phyloP scores from a whole-genome alignment of 1,140 invertebrate species.

The Dendroctonus ponderosae region DNA sequence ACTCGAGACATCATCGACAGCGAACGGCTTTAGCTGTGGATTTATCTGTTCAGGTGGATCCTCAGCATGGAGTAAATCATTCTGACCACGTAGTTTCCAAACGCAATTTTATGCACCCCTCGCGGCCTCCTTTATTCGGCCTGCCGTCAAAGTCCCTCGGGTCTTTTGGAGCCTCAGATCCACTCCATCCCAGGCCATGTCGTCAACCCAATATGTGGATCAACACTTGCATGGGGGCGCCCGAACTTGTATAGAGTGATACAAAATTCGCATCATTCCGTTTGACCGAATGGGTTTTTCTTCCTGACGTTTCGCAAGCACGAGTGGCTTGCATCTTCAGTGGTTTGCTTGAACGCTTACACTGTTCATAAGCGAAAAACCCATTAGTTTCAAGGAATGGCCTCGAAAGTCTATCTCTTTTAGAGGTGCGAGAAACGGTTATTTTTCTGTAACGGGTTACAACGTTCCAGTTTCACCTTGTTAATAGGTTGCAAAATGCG shows the following conservation, averaged over 20 bases:
- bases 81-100: constrained; percentile 30
- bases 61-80: constrained; percentile 26
- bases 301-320: no score
- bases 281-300: no score
- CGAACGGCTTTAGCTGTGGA: constrained; percentile 9
- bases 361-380: no score
- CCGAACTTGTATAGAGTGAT: neutral
- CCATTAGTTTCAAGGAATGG: no score
- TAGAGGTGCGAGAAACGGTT: no score
- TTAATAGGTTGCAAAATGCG: no score
- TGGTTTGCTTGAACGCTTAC: no score
- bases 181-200: constrained; percentile 16
- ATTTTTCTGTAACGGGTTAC: no score
- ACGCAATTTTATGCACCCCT: constrained; percentile 33
- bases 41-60: constrained; percentile 20
- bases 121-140: constrained; percentile 23
- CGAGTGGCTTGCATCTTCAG: no score
- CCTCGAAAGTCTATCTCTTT: no score
- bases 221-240: neutral
- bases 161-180: constrained; percentile 17
- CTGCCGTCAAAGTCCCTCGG: constrained; percentile 13
- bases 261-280: neutral
- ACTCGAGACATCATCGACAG: neutral
- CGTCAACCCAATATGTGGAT: constrained; percentile 20
- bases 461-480: no score